Conservation (phyloP, 2,113 vertebrate genomes). For the Tychaedon coryphoeus region DNA sequence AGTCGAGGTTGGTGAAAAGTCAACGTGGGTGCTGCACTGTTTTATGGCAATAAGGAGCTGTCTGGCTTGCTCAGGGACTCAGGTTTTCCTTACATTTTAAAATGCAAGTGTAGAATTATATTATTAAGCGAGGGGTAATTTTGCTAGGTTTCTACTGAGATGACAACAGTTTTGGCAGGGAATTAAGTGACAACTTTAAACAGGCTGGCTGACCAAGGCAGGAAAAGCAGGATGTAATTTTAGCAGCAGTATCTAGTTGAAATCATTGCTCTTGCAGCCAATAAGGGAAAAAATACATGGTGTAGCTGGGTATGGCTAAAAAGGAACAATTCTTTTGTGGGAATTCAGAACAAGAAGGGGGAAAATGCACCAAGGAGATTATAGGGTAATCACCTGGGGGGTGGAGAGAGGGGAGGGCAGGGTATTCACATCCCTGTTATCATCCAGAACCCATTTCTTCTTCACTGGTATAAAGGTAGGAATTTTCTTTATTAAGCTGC, state of each 20-base stretch:
- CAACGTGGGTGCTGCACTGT: not conserved
- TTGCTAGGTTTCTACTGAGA: not conserved
- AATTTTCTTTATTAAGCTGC: not conserved
- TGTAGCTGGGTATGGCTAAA: not conserved
- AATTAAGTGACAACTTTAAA: constrained; percentile 49
- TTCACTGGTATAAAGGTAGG: not conserved
- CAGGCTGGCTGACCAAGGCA: constrained; percentile 31
- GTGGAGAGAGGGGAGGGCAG: not conserved
- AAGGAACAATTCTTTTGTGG: not conserved
- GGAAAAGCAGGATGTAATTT: constrained; percentile 36
- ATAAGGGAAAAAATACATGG: not conserved
- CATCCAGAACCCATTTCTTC: not conserved
- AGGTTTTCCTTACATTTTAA: not conserved
- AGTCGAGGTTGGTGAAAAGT: not conserved
- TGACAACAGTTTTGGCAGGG: constrained; percentile 21
- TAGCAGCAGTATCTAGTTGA: constrained; percentile 43
- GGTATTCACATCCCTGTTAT: not conserved
- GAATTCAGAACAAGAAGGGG: not conserved
- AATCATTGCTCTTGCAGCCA: constrained; percentile 28
- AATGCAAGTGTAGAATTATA: not conserved
- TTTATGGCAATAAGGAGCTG: not conserved
- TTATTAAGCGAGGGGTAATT: constrained; percentile 4
- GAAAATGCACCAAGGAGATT: not conserved
- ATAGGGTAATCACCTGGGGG: not conserved
- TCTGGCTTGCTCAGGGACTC: not conserved